phyloP scores from a whole-genome alignment of 2,797 vertebrate species.

The Cygnus olor region DNA sequence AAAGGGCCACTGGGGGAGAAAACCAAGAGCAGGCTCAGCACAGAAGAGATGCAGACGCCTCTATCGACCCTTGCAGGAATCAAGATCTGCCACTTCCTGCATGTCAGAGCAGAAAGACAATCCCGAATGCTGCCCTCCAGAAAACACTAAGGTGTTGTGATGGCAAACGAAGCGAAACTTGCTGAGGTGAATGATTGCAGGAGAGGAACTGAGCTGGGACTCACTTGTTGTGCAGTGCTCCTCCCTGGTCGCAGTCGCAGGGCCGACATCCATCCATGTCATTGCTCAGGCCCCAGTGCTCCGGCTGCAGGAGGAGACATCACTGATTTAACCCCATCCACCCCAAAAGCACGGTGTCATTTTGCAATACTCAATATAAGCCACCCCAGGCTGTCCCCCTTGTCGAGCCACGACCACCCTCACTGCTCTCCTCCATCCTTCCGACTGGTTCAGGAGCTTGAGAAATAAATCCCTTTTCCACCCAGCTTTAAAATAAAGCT shows the following conservation, averaged over 20 bases:
- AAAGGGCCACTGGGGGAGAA: neutral
- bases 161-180: neutral
- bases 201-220: conserved; percentile 28
- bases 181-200: neutral
- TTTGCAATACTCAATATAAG: neutral
- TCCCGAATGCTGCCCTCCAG: neutral
- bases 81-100: neutral
- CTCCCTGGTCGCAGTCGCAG: conserved; percentile 94
- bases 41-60: neutral
- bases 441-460: neutral
- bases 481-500: neutral
- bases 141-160: neutral
- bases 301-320: conserved; percentile 80
- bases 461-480: neutral
- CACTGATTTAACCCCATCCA: neutral
- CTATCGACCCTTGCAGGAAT: neutral
- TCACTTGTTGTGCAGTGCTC: conserved; percentile 92
- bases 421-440: neutral
- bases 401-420: neutral
- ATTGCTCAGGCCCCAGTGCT: conserved; percentile 97
- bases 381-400: neutral
- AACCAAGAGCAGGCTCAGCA: neutral
- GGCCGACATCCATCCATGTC: conserved; percentile 95
- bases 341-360: neutral
- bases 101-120: neutral